Base-by-base conservation (phyloP, 2,888 invertebrate species). In the Pollenia labialis region DNA sequence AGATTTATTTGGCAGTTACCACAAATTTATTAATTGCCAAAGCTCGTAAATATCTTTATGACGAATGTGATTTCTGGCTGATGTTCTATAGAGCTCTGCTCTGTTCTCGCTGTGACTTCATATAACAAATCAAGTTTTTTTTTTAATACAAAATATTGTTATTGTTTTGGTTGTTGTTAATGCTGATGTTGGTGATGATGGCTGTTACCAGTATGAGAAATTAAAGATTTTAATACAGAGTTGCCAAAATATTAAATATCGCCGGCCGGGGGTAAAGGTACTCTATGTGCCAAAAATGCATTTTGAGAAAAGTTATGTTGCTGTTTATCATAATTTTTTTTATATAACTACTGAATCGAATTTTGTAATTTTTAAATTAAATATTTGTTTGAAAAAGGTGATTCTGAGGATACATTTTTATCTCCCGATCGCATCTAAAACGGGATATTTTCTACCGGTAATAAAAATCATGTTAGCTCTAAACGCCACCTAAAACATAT, bases 1-100 rank as follows among this genome's bases (percentile, higher is more conserved):
- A 87, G 88, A 89, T 90, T 90, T 89, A 89, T 89, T 81, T 81
- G 88, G 85, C 88, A 88, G 90, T 91, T 90, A 90, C 87, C 90
- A 89, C 89, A 90, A 90, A 92, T 91, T 91, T 91, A 92, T 91
- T 92, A 91, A 91, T 92, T 92, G 90, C 90, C 89, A 88, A 87
- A 86, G 85, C 87, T 88, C 90, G 90, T 91, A 92, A 91, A 91
- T 90, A 90, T 88, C 89, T 92, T 92, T 92, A 91, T 91, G 92
- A 91, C 91, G 90, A 89, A 90, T 90, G 91, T 88, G 88, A 87
- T 85, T 88, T 87, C 85, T 77, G 87, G 81, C 79, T 82, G 86
- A 88, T 87, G 82, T 87, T 85, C 80, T 52, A 48, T 42, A 46
- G 79, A 18, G 69, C 14, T 48, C 66, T 23, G 71, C 62, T 66